Percentiles rank a stretch among this genome's conserved stretches.
phyloP scores from a whole-genome alignment of 2,113 vertebrate species.

The Corythoichthys haematopterus region DNA sequence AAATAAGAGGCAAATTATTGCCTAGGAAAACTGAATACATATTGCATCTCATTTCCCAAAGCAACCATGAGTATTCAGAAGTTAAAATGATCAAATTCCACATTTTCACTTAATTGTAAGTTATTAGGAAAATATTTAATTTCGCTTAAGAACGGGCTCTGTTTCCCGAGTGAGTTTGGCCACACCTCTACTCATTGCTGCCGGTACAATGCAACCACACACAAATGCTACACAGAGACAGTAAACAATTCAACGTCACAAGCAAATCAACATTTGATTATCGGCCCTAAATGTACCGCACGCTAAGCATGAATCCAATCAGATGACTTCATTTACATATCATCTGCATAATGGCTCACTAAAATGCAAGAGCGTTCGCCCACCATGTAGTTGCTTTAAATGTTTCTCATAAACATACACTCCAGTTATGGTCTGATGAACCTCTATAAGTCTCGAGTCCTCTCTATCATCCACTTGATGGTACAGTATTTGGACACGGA shows the following conservation, averaged over 20 bases:
- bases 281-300: constrained; percentile 42
- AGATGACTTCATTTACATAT: constrained; percentile 66
- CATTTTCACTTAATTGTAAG: background rate
- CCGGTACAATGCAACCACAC: background rate
- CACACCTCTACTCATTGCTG: constrained; percentile 4
- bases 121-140: background rate
- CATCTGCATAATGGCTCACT: constrained; percentile 67
- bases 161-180: background rate
- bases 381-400: constrained; percentile 30
- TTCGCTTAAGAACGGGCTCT: constrained; percentile 17
- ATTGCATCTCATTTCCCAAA: too few relatives aligned
- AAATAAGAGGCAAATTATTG: too few relatives aligned
- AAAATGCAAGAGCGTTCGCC: constrained; percentile 50
- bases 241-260: constrained; percentile 5
- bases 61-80: too few relatives aligned
- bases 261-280: constrained; percentile 63
- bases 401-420: constrained; percentile 23
- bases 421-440: constrained; percentile 28
- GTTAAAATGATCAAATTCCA: too few relatives aligned
- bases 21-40: too few relatives aligned
- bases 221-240: constrained; percentile 4
- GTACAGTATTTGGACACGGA: constrained; percentile 13
- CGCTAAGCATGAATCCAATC: constrained; percentile 52
- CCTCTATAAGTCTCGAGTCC: background rate
- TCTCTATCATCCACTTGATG: constrained; percentile 32